Base-by-base conservation (phyloP, 2,888 invertebrate species). In the Theodoxus fluviatilis region DNA sequence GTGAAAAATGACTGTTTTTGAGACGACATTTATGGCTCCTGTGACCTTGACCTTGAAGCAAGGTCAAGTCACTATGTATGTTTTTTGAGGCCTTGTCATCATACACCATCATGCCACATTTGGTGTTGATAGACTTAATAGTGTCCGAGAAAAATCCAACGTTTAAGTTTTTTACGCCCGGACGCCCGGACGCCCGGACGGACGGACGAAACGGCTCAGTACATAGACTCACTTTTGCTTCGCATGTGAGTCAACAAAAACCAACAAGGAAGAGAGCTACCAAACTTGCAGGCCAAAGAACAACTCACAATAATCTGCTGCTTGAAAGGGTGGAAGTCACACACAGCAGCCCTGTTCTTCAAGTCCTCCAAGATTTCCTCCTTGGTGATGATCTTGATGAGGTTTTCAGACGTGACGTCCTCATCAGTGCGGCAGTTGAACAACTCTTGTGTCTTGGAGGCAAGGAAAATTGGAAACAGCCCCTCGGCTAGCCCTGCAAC, bases 251-350 rank as follows among this genome's bases (percentile, higher is more conserved):
- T 59, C 28, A 6, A 28, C 12, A 49, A 67, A 49, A 31, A 15
- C 37, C 4, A 65, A 38, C 25, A 59, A 61, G 4, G 31, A 33
- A 49, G 18, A 47, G n/a, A 52, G 47, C 18, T 61, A 55, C 33
- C 35, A 68, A 40, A 28, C 25, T 18, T 6, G 9, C 12, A 59
- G 25, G 25, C 35, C 6, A 31, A 40, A 65, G 40, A 28, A 12
- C 4, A 35, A 73, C 78, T 77, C 79, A 85, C 85, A 66, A 79
- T 72, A 55, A 87, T 84, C 69, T 81, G 78, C 69, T 85, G 79
- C 73, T 86, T 86, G 52, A 86, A 69, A 12, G 83, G 82, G 74
- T 78, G 78, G 75, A 87, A 87, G 71, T 87, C 87, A 74, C 83
- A 84, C 40, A 87, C 80, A 68, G 84, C 87, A 28, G 86, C 87